Percentiles rank a stretch among this genome's conserved stretches.
phyloP scores from a whole-genome alignment of 2,888 invertebrate genomes.

The Drosophila demipolita region DNA sequence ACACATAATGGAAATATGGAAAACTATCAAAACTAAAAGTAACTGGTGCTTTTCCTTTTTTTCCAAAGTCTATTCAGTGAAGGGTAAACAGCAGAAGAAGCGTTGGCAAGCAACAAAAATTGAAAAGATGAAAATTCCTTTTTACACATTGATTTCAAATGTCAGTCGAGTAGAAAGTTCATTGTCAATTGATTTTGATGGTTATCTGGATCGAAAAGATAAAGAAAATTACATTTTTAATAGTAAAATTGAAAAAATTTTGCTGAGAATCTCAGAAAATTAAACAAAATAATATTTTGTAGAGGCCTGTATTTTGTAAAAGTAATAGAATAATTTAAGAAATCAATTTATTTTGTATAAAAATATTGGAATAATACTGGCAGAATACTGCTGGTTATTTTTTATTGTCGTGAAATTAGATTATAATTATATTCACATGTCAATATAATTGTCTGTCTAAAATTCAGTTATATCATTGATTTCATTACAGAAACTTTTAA shows the following conservation, averaged over 20 bases:
- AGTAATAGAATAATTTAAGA: not conserved
- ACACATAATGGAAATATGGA: slow-evolving; percentile 61
- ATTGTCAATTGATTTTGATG: slow-evolving; percentile 67
- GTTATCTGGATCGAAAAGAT: slow-evolving; percentile 21
- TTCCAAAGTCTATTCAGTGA: slow-evolving; percentile 37
- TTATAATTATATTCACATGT: not conserved
- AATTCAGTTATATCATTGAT: not conserved
- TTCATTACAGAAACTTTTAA: not conserved
- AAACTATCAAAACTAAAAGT: slow-evolving; percentile 67
- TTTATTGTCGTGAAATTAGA: not conserved
- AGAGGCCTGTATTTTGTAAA: not conserved
- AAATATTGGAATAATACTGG: not conserved
- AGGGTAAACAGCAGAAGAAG: slow-evolving; percentile 45
- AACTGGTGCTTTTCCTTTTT: slow-evolving; percentile 30
- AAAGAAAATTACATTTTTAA: slow-evolving; percentile 25
- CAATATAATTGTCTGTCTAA: not conserved
- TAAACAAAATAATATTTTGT: slow-evolving; percentile 19
- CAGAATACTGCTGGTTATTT: not conserved
- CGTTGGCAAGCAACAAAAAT: slow-evolving; percentile 18
- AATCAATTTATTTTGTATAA: not conserved
- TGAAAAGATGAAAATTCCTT: slow-evolving; percentile 28
- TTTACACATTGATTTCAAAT: slow-evolving; percentile 43
- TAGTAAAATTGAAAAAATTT: slow-evolving; percentile 30
- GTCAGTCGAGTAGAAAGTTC: slow-evolving; percentile 60
- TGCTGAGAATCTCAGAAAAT: slow-evolving; percentile 10